A percentile compares a stretch with the other conserved stretches of the same genome.
Evolutionary conservation across 2,888 invertebrate genomes (phyloP).

Genomic region (Drosophila neonasuta): DNA sequence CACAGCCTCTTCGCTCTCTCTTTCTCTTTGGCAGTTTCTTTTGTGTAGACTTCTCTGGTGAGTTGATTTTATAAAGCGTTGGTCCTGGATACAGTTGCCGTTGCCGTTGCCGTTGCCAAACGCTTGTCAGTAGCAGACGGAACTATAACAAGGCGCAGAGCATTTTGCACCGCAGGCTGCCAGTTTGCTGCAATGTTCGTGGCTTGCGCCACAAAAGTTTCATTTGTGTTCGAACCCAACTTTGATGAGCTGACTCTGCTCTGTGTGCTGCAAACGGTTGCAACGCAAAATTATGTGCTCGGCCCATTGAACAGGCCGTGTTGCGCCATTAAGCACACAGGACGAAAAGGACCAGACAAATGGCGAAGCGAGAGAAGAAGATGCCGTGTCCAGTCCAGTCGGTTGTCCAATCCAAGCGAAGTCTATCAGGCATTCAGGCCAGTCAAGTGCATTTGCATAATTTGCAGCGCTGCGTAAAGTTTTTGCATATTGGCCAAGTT

Average conservation of each 20-base stretch:
- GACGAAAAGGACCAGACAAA: constrained; percentile 24
- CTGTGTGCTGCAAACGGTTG: constrained; percentile 14
- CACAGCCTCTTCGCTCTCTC: constrained; percentile 1
- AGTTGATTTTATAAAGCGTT: constrained; percentile 70
- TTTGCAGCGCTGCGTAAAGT: constrained; percentile 61
- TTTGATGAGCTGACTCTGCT: constrained; percentile 64
- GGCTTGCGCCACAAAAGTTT: constrained; percentile 64
- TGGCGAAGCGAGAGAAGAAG: background rate
- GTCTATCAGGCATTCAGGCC: constrained; percentile 7
- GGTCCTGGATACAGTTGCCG: constrained; percentile 31
- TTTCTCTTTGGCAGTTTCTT: constrained; percentile 41
- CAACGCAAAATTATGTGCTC: constrained; percentile 59
- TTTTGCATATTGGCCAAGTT: constrained; percentile 66
- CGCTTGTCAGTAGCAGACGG: constrained; percentile 61
- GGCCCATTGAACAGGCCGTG: constrained; percentile 66
- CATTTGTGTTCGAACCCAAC: constrained; percentile 71
- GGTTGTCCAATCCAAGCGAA: too few relatives aligned
- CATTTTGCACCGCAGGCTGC: constrained; percentile 28
- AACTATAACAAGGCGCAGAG: constrained; percentile 17
- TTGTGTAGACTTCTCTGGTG: constrained; percentile 59
- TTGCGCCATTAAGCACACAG: constrained; percentile 62
- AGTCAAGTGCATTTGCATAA: constrained; percentile 72
- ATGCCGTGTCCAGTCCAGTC: constrained; percentile 27
- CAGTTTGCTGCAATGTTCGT: constrained; percentile 40
- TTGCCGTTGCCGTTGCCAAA: constrained; percentile 32